phyloP scores from a whole-genome alignment of 2,113 vertebrate genomes.

The Indicator indicator region DNA sequence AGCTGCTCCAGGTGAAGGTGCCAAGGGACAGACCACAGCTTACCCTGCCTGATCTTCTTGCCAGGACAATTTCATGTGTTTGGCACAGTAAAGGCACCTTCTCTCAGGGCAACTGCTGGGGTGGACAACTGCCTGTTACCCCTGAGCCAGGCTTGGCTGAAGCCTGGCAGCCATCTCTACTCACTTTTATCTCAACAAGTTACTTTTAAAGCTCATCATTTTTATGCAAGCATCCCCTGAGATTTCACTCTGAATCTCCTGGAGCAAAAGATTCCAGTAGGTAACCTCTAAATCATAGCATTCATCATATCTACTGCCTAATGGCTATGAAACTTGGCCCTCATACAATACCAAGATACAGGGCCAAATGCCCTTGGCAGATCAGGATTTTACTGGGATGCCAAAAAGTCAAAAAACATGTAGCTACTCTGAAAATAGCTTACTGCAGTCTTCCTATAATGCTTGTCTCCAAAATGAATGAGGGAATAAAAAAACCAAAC shows the following conservation, averaged over 20 bases:
- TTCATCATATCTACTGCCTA: background rate
- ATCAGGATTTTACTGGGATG: background rate
- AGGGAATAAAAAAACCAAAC: background rate
- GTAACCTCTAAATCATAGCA: background rate
- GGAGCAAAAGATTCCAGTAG: background rate
- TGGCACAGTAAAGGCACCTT: background rate
- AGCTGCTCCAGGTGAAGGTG: background rate
- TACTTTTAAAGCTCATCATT: background rate
- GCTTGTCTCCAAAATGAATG: background rate
- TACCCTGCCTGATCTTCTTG: background rate
- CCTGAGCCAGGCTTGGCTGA: background rate
- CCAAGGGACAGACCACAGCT: background rate
- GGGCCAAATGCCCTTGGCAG: background rate
- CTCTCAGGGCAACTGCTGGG: background rate
- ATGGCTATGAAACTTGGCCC: background rate
- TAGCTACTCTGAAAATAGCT: background rate
- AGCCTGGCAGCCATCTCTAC: background rate
- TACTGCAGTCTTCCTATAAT: background rate
- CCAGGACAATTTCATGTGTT: background rate
- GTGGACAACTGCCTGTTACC: rapidly evolving
- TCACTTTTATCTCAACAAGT: background rate
- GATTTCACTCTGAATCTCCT: background rate
- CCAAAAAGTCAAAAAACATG: background rate
- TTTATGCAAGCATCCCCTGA: background rate
- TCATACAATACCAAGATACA: background rate